Base-by-base conservation (phyloP, 2,888 invertebrate species). In the Drosophila barbarae region DNA sequence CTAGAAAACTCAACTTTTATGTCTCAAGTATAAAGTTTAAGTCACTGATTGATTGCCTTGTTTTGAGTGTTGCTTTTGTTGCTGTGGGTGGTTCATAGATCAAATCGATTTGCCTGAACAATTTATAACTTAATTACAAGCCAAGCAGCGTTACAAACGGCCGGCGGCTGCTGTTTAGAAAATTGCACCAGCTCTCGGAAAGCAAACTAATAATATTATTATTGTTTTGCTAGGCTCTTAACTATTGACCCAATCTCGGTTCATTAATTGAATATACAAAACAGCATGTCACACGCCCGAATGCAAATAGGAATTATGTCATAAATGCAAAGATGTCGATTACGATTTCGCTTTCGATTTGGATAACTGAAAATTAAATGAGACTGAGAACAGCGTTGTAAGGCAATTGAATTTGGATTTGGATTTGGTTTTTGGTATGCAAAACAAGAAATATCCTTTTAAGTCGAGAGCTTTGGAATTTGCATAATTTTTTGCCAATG, bases 101-200 rank as follows among this genome's bases (percentile, higher is more conserved):
- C 85, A 69, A 42, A 38, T 56, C 57, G 65, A 82, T 80, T 79
- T 73, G 56, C 49, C 61, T 41, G 60, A 59, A 82, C 67, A 76
- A 71, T 80, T 85, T 85, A 85, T 84, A 81, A 72, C 84, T 85
- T 81, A 81, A 81, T 81, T 81, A 84, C 74, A 80, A 60, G 74
- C 52, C 65, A 71, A 75, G 74, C 63, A 77, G 77, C 75, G 73
- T 83, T 71, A 76, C 73, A 72, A 84, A 71, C 36, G 36, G 71
- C 73, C 73, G 63, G 67, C 41, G 54, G 71, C 63, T 64, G 72
- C 60, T 66, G 58, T 69, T 67, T 53, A 55, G 63, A 70, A 73
- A 77, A 85, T 83, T 84, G 63, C 46, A 67, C 9, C 18, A 36
- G 41, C 26, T 26, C 38, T 26, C 26, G 26, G 7, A 7, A 26